These are phyloP conservation scores for Harpagifer antarcticus DNA, from an alignment of 2,797 vertebrate species.

Conservation along the genomic window DNA sequence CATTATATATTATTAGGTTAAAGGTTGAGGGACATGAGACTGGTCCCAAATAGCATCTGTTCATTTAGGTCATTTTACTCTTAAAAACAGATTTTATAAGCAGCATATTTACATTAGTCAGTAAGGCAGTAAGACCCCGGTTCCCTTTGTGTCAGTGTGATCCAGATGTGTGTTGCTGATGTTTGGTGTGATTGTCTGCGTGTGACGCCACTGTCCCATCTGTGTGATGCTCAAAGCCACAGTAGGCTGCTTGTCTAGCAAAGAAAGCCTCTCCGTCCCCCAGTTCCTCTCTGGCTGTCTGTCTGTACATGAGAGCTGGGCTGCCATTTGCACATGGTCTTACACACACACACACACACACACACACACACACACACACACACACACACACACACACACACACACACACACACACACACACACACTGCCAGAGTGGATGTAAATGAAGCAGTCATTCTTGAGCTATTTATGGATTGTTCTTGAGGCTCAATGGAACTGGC, in stretches of 20 bases:
- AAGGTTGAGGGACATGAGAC: conserved; percentile 34
- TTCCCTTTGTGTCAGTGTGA: conserved; percentile 18
- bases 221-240: conserved; percentile 64
- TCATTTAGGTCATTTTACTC: neutral
- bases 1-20: conserved; percentile 60
- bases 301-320: conserved; percentile 51
- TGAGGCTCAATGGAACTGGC: conserved; percentile 70
- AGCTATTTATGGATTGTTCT: conserved; percentile 82
- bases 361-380: conserved; percentile 21
- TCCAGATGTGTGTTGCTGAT: conserved; percentile 66
- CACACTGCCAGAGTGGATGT: conserved; percentile 67
- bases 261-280: conserved; percentile 60
- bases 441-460: conserved; percentile 78
- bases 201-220: conserved; percentile 58
- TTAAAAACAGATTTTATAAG: neutral
- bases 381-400: conserved; percentile 22
- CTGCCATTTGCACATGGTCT: conserved; percentile 76
- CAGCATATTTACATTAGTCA: too few species aligned
- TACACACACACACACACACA: neutral
- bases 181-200: conserved; percentile 59
- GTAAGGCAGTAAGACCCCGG: neutral
- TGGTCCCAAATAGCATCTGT: conserved; percentile 18
- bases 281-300: conserved; percentile 24
- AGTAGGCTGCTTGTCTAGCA: conserved; percentile 68
- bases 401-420: conserved; percentile 31